phyloP scores from a whole-genome alignment of 2,113 vertebrate species.

The Erythrocercus mccallii region DNA sequence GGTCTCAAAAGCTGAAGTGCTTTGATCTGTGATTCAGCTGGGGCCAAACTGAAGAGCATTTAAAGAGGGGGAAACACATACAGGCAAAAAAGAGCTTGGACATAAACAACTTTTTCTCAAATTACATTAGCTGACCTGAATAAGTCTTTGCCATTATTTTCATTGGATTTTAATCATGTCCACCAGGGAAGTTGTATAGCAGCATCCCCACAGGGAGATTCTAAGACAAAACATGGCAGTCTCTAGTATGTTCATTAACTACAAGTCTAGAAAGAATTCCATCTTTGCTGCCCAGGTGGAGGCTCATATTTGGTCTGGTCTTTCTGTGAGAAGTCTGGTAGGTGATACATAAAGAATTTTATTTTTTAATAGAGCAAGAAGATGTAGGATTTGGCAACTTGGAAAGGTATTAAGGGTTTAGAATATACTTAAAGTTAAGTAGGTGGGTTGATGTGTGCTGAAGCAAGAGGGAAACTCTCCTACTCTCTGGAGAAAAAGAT shows the following conservation, averaged over 20 bases:
- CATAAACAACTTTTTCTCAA: conserved; percentile 25
- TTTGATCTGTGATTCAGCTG: conserved; percentile 70
- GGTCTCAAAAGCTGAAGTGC: conserved; percentile 64
- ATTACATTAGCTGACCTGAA: conserved; percentile 29
- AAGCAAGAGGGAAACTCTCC: not conserved
- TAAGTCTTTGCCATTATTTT: conserved; percentile 9
- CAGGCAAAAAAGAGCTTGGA: not conserved
- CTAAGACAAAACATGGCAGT: not conserved
- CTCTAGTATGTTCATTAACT: not conserved
- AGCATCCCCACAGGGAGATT: not conserved
- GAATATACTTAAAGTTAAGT: not conserved
- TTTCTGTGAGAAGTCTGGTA: not conserved
- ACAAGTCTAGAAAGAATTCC: not conserved
- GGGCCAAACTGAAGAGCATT: conserved; percentile 39
- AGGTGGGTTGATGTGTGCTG: not conserved
- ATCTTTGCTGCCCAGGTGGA: not conserved
- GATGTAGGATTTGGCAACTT: not conserved
- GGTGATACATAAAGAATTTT: not conserved
- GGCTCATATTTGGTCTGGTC: not conserved
- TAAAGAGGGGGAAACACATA: conserved; percentile 41
- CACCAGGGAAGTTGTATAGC: not conserved
- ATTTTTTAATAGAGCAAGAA: not conserved
- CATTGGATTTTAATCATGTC: not conserved
- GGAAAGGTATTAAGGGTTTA: not conserved
- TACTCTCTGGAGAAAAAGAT: not conserved